Conservation (phyloP, 2,797 vertebrate genomes). For the Manis pentadactyla region DNA sequence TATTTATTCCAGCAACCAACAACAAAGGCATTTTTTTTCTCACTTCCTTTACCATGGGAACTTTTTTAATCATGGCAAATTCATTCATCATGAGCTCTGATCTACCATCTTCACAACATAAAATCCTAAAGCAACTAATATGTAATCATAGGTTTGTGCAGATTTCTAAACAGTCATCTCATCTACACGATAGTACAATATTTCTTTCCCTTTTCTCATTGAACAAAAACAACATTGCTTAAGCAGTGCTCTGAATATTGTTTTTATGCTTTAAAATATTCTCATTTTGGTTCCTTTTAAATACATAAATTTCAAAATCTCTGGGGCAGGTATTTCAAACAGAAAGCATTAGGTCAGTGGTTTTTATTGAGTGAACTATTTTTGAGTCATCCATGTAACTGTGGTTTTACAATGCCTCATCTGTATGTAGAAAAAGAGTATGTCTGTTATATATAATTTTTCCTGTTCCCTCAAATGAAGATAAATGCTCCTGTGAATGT, state of each 20-base stretch:
- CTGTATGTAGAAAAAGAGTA: neutral
- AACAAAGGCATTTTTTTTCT: neutral
- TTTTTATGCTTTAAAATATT: neutral
- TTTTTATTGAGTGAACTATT: neutral
- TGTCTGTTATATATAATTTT: neutral
- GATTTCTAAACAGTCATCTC: neutral
- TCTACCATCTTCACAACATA: neutral
- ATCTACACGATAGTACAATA: neutral
- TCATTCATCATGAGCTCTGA: neutral
- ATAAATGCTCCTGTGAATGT: neutral
- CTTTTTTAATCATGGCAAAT: neutral
- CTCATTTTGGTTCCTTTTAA: neutral
- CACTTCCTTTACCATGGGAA: neutral
- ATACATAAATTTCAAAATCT: neutral
- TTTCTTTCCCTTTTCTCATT: neutral
- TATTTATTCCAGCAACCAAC: neutral
- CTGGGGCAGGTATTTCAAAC: neutral
- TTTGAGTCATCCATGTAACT: neutral
- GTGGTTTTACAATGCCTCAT: neutral
- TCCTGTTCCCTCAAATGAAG: neutral
- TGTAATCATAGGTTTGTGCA: neutral
- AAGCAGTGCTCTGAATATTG: neutral
- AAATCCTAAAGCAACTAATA: neutral
- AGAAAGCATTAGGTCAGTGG: neutral
- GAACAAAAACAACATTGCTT: neutral